Evolutionary conservation across 2,888 invertebrate genomes (phyloP).

Genomic region (Antheraea assamensis): DNA sequence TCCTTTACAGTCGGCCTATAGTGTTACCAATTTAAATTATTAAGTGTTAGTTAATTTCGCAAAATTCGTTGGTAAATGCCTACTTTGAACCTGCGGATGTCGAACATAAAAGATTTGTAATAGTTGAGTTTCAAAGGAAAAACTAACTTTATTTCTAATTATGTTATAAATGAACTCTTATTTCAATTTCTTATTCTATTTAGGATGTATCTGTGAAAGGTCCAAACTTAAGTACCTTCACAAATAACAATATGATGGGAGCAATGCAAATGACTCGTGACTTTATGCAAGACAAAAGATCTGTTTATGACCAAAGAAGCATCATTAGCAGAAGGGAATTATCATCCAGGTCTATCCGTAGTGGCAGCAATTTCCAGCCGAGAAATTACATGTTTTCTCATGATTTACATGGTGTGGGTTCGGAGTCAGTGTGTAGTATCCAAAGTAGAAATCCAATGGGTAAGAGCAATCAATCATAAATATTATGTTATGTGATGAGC

Average conservation of each 20-base stretch:
- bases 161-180: neutral
- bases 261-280: slow-evolving; percentile 51
- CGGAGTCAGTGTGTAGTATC: slow-evolving; percentile 20
- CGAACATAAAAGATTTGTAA: no score
- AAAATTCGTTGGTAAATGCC: no score
- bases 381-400: slow-evolving; percentile 44
- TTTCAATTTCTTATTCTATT: slow-evolving; percentile 31
- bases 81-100: no score
- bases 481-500: neutral
- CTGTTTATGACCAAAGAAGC: slow-evolving; percentile 49
- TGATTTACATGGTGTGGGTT: slow-evolving; percentile 43
- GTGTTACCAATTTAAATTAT: no score
- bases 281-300: slow-evolving; percentile 45
- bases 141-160: no score
- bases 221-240: slow-evolving; percentile 51
- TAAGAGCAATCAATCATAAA: neutral
- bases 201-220: slow-evolving; percentile 56
- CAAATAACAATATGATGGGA: slow-evolving; percentile 47
- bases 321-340: slow-evolving; percentile 51
- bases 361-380: slow-evolving; percentile 46
- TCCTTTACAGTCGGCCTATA: no score
- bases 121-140: no score
- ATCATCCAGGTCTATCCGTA: slow-evolving; percentile 55
- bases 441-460: neutral
- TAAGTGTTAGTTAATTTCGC: no score